Evolutionary conservation across 2,888 invertebrate genomes (phyloP).

Genomic region (Dioctria rufipes): DNA sequence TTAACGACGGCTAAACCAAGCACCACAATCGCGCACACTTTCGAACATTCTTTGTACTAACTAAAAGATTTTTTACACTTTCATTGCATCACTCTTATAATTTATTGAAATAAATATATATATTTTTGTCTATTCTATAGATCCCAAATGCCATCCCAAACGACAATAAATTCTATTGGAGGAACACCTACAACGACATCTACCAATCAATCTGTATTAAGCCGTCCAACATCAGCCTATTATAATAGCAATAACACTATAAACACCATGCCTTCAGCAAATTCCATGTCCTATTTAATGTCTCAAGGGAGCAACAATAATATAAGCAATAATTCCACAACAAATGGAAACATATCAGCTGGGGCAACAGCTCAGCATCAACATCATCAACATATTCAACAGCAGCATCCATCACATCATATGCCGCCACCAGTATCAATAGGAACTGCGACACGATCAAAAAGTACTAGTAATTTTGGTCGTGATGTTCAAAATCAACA

Average conservation of each 20-base stretch:
- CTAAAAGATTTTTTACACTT: neutral
- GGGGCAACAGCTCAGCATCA: conserved; percentile 55
- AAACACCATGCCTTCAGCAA: conserved; percentile 65
- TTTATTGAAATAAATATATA: too few relatives aligned
- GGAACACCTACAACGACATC: conserved; percentile 60
- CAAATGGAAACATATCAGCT: conserved; percentile 63
- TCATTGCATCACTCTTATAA: too few relatives aligned
- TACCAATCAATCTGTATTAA: conserved; percentile 63
- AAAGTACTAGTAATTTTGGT: conserved; percentile 65
- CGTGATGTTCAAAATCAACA: conserved; percentile 65
- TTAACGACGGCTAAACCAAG: neutral
- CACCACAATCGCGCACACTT: neutral
- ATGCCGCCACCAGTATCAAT: conserved; percentile 61
- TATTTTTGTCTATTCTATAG: conserved; percentile 60
- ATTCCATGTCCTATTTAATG: conserved; percentile 64
- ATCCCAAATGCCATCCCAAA: conserved; percentile 67
- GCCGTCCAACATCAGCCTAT: conserved; percentile 70
- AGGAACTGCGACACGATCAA: conserved; percentile 66
- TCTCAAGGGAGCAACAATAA: conserved; percentile 61
- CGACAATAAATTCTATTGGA: conserved; percentile 64
- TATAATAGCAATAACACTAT: conserved; percentile 66
- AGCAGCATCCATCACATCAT: conserved; percentile 62
- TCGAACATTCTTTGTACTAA: conserved; percentile 35
- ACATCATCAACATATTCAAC: conserved; percentile 62
- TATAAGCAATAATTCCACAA: conserved; percentile 67